phyloP scores from a whole-genome alignment of 37 sponge, comb jelly and placozoan species.

The Bolinopsis microptera region DNA sequence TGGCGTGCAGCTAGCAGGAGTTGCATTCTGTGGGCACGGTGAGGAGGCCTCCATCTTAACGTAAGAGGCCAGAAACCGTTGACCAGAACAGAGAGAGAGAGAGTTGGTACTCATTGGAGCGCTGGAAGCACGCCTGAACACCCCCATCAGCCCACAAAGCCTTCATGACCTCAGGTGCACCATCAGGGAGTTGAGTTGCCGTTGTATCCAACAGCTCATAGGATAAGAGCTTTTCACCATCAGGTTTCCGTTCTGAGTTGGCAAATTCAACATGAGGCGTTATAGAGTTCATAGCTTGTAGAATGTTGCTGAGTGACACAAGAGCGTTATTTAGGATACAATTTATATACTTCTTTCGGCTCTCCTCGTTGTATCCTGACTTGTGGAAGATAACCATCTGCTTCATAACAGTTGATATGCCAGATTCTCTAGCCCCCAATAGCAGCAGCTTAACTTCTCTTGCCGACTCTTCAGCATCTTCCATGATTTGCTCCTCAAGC shows the following conservation, averaged over 20 bases:
- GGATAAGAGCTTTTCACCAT: not conserved
- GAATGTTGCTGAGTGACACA: constrained; percentile 69
- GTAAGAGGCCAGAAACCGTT: no score
- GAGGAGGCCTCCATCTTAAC: no score
- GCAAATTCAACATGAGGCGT: constrained; percentile 25
- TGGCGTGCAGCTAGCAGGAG: no score
- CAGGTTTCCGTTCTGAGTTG: not conserved
- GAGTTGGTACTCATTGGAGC: constrained; percentile 87
- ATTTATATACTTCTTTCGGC: constrained; percentile 66
- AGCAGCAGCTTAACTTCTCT: constrained; percentile 84
- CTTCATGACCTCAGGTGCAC: constrained; percentile 70
- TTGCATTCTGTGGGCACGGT: no score
- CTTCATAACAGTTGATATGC: no score
- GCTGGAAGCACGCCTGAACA: constrained; percentile 76
- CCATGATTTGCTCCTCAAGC: constrained; percentile 78
- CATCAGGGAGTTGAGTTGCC: constrained; percentile 28
- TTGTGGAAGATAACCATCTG: constrained; percentile 92
- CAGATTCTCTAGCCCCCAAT: constrained; percentile 85
- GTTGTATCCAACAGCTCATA: constrained; percentile 26
- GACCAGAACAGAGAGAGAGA: no score
- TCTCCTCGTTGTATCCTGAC: constrained; percentile 75
- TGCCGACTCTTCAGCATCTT: constrained; percentile 71
- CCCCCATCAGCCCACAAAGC: constrained; percentile 79
- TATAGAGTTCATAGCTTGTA: constrained; percentile 66
- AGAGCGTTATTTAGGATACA: constrained; percentile 61